Evolutionary conservation across 2,113 vertebrate genomes (phyloP).

Genomic region (Amphiprion ocellaris): DNA sequence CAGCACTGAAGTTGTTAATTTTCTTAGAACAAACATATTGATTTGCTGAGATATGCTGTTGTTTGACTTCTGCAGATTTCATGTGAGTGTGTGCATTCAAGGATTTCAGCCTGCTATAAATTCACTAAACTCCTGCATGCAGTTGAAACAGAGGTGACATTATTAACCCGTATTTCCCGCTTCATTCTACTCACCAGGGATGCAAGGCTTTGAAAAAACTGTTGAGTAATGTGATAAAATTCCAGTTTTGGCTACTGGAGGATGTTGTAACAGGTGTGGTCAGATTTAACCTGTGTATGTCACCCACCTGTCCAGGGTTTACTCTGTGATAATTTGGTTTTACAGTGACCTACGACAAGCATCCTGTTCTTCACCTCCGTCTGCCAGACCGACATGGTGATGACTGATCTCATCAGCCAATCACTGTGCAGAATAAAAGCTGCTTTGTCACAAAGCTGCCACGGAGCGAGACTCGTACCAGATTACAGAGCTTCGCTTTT

Average conservation of each 20-base stretch:
- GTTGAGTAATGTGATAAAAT: neutral
- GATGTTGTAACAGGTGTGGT: neutral
- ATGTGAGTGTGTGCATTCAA: too few relatives aligned
- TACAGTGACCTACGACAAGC: neutral
- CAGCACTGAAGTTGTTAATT: too few relatives aligned
- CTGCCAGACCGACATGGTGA: conserved; percentile 30
- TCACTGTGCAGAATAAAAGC: conserved; percentile 50
- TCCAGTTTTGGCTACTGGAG: neutral
- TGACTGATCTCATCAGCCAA: conserved; percentile 60
- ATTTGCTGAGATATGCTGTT: neutral
- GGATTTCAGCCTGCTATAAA: too few relatives aligned
- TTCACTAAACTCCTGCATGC: too few relatives aligned
- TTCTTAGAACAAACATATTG: too few relatives aligned
- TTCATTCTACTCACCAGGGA: too few relatives aligned
- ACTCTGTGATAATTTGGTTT: neutral
- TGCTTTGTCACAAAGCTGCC: conserved; percentile 66
- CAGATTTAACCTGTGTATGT: neutral
- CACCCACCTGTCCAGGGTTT: neutral
- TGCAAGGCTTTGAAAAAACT: too few relatives aligned
- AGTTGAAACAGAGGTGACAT: too few relatives aligned
- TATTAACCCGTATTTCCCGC: too few relatives aligned
- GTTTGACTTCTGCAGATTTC: neutral
- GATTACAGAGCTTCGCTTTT: conserved; percentile 61
- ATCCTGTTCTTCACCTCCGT: conserved; percentile 16
- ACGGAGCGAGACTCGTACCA: conserved; percentile 32